Conservation (phyloP, 2,888 invertebrate genomes). For the Phytoseiulus persimilis region DNA sequence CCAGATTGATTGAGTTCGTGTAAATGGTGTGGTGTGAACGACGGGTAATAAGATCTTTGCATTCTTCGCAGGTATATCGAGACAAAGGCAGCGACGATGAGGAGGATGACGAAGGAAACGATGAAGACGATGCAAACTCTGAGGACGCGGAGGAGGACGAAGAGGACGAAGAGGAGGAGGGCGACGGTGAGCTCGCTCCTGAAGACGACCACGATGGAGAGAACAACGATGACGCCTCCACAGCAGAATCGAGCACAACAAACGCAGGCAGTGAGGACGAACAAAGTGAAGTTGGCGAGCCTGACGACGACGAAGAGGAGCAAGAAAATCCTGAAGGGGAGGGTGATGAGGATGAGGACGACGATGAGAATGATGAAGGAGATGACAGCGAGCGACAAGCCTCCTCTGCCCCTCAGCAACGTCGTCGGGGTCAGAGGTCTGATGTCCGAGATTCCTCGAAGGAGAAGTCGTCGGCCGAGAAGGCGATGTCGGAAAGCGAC, state of each 20-base stretch:
- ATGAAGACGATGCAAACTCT: not conserved
- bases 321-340: not conserved
- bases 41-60: not conserved
- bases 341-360: not conserved
- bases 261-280: not conserved
- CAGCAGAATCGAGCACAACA: not conserved
- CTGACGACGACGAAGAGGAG: not conserved
- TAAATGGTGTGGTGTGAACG: no score
- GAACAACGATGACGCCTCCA: conserved; percentile 23
- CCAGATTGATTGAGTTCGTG: no score
- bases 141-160: conserved; percentile 10
- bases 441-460: not conserved
- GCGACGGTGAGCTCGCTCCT: conserved; percentile 37
- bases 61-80: conserved; percentile 6
- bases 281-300: not conserved
- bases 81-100: conserved; percentile 37
- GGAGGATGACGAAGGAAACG: conserved; percentile 11
- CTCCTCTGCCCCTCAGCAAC: not conserved
- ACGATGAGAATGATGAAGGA: not conserved
- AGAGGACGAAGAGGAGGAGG: conserved; percentile 38
- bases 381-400: not conserved
- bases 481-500: not conserved
- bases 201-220: not conserved
- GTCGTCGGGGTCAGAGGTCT: not conserved
- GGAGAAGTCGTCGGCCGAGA: not conserved